phyloP scores from a whole-genome alignment of 2,797 vertebrate genomes.

The Leucoraja ocellata region DNA sequence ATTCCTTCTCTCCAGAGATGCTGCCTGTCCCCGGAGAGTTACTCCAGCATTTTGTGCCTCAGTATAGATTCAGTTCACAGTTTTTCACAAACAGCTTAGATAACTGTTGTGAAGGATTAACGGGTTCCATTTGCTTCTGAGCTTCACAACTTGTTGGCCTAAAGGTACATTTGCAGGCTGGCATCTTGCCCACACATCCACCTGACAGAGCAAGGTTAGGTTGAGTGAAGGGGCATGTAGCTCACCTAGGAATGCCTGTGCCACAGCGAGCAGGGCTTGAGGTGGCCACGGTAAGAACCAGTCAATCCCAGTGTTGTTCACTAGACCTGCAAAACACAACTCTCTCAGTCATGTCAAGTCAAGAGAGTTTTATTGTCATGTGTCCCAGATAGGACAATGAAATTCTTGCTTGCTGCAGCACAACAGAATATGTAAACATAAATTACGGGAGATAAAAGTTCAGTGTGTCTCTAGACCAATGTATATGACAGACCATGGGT shows the following conservation, averaged over 20 bases:
- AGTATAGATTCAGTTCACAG: no score
- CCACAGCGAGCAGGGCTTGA: constrained; percentile 83
- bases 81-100: not conserved
- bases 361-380: no score
- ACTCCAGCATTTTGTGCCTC: no score
- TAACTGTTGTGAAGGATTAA: not conserved
- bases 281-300: constrained; percentile 93
- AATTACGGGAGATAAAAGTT: no score
- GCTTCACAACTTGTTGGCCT: not conserved
- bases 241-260: constrained; percentile 81
- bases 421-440: no score
- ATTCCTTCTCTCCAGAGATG: no score
- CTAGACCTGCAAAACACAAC: constrained; percentile 67
- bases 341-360: not conserved
- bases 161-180: not conserved
- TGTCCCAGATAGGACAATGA: no score
- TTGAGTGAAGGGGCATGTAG: constrained; percentile 11
- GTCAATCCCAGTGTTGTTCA: constrained; percentile 94
- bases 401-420: no score
- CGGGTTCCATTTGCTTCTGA: not conserved
- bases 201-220: not conserved
- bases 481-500: no score
- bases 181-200: not conserved
- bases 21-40: no score
- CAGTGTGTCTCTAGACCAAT: no score